phyloP scores from a whole-genome alignment of 1,140 invertebrate genomes.

The Asobara japonica region DNA sequence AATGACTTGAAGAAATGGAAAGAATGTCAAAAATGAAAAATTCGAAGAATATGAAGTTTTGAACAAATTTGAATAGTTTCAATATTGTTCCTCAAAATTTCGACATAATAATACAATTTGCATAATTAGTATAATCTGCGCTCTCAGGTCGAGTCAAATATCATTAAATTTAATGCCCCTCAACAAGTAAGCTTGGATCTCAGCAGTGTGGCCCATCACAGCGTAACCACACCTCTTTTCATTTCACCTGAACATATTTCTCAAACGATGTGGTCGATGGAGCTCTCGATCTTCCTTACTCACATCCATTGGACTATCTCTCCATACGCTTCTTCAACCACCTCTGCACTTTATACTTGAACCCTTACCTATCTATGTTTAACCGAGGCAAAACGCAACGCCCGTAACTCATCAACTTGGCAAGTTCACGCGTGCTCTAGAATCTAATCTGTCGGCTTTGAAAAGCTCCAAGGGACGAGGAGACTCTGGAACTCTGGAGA shows the following conservation, averaged over 20 bases:
- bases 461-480: neutral
- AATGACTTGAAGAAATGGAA: too few species aligned
- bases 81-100: too few species aligned
- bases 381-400: constrained; percentile 11
- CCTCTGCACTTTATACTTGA: constrained; percentile 5
- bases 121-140: neutral
- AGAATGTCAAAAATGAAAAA: too few species aligned
- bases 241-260: neutral
- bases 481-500: neutral
- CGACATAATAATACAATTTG: too few species aligned
- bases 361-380: neutral
- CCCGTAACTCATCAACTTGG: constrained; percentile 15
- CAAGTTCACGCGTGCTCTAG: constrained; percentile 12
- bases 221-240: neutral
- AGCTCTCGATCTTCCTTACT: neutral
- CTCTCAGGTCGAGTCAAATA: neutral
- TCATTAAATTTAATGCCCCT: neutral
- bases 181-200: neutral
- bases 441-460: constrained; percentile 15
- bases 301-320: neutral
- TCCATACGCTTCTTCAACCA: neutral
- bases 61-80: too few species aligned
- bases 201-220: neutral
- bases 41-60: too few species aligned
- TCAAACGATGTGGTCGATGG: neutral